A percentile compares a stretch with the other conserved stretches of the same genome.
phyloP scores from a whole-genome alignment of 1,140 invertebrate species.

The Tetramorium simillimum region DNA sequence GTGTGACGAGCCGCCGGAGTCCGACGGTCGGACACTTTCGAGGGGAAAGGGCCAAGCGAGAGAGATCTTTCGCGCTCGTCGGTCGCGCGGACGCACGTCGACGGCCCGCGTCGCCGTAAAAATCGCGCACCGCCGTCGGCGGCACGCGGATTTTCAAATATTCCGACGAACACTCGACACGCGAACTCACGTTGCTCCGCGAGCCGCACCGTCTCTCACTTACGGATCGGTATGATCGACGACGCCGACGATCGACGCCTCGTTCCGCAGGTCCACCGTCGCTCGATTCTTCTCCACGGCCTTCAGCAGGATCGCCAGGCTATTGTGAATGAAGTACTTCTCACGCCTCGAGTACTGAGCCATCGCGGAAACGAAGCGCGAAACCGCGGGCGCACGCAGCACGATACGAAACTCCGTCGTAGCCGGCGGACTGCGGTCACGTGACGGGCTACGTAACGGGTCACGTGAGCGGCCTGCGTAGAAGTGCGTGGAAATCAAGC shows the following conservation, averaged over 20 bases:
- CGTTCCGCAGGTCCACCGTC: constrained; percentile 89
- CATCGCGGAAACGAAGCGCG: constrained; percentile 40
- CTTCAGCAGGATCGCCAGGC: constrained; percentile 87
- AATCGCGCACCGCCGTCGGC: constrained; percentile 4
- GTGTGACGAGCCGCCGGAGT: not conserved
- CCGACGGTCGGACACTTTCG: no score
- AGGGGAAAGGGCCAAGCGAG: no score
- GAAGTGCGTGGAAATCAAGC: not conserved
- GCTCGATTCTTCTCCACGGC: constrained; percentile 87
- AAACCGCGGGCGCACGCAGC: not conserved
- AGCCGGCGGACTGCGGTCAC: not conserved
- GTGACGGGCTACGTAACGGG: not conserved
- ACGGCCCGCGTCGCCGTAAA: no score
- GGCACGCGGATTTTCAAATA: not conserved
- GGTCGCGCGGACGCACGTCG: no score
- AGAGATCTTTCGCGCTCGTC: not conserved
- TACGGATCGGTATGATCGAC: constrained; percentile 88
- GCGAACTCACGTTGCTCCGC: no score
- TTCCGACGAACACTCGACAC: not conserved
- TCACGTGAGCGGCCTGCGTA: not conserved
- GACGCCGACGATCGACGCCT: constrained; percentile 87
- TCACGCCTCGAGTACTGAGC: constrained; percentile 77
- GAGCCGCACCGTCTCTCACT: constrained; percentile 61
- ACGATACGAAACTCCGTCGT: not conserved
- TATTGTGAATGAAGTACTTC: constrained; percentile 86